phyloP scores from a whole-genome alignment of 2,888 invertebrate genomes.

The Ectobius pallidus region DNA sequence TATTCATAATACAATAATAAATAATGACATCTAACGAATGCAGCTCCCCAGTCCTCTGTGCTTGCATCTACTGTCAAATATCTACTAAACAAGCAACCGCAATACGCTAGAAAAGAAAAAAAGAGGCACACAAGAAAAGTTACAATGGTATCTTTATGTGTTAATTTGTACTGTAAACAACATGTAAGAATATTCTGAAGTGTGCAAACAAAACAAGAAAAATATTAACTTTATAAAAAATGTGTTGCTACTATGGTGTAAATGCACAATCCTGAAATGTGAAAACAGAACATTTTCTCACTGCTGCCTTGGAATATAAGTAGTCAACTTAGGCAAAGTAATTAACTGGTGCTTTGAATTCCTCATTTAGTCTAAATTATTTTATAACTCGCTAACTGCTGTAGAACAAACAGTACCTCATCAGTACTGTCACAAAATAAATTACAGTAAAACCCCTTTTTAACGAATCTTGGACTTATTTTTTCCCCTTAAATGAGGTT shows the following conservation, averaged over 20 bases:
- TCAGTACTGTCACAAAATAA: no score
- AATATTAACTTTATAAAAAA: neutral
- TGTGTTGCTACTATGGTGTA: slow-evolving; percentile 20
- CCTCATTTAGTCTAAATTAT: no score
- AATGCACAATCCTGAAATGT: slow-evolving; percentile 16
- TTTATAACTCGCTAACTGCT: no score
- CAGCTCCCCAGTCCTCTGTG: slow-evolving; percentile 18
- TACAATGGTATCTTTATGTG: slow-evolving; percentile 13
- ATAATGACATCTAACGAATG: slow-evolving; percentile 20
- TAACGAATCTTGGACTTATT: no score
- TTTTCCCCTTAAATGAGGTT: no score
- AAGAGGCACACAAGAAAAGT: slow-evolving; percentile 32
- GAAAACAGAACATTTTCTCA: slow-evolving; percentile 23
- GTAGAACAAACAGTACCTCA: no score
- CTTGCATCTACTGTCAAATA: slow-evolving; percentile 38
- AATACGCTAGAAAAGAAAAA: slow-evolving; percentile 39
- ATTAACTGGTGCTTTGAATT: no score
- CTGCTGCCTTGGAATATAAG: neutral
- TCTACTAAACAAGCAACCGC: slow-evolving; percentile 38
- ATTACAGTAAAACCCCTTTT: no score
- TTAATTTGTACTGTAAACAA: slow-evolving; percentile 30
- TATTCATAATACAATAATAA: neutral
- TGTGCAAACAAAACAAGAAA: slow-evolving; percentile 4
- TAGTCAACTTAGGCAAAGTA: no score
- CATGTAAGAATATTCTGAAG: neutral